Percentiles rank a stretch among this genome's conserved stretches.
phyloP scores from a whole-genome alignment of 1,140 invertebrate species.

The Druon quercuslanigerum region DNA sequence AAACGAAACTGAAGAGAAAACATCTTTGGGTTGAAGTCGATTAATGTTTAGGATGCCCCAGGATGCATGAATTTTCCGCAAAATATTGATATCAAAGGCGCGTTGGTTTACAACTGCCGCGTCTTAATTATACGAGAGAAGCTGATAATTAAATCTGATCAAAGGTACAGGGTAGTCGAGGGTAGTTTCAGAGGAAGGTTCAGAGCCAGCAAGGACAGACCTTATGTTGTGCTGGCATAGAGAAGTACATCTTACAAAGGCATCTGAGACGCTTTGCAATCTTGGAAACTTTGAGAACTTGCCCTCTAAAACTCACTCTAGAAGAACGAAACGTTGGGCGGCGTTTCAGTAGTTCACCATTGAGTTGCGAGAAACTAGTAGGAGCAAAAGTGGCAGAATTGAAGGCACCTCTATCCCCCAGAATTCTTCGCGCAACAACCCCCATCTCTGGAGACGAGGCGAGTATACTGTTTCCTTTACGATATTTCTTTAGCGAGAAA shows the following conservation, averaged over 20 bases:
- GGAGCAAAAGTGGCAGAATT: slow-evolving; percentile 9
- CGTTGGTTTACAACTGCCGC: neutral
- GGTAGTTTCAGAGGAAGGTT: too few relatives aligned
- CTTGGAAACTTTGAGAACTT: neutral
- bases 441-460: slow-evolving; percentile 4
- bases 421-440: neutral
- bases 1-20: too few relatives aligned
- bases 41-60: neutral
- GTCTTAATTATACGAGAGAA: slow-evolving; percentile 8
- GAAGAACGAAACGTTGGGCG: neutral
- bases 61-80: neutral
- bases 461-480: slow-evolving; percentile 19
- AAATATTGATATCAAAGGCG: slow-evolving; percentile 25
- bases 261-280: neutral
- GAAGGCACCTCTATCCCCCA: neutral
- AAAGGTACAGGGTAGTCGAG: neutral
- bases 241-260: slow-evolving; percentile 9
- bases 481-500: slow-evolving; percentile 21
- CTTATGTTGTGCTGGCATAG: neutral
- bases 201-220: too few relatives aligned
- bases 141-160: neutral
- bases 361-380: neutral
- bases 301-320: neutral
- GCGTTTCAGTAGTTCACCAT: slow-evolving; percentile 12
- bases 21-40: neutral